phyloP scores from a whole-genome alignment of 1,140 invertebrate genomes.

The Eciton burchellii region DNA sequence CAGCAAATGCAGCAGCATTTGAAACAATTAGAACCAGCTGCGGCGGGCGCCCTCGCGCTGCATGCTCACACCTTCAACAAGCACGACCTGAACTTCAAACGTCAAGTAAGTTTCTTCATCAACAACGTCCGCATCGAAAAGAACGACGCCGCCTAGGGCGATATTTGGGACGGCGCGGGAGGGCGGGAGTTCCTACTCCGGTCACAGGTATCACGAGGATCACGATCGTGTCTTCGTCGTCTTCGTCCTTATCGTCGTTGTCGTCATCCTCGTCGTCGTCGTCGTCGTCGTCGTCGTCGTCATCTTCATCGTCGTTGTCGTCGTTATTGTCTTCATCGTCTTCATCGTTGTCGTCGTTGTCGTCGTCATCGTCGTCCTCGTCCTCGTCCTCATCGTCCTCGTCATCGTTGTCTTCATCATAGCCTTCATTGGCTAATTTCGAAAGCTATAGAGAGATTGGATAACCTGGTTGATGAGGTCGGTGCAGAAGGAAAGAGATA shows the following conservation, averaged over 20 bases:
- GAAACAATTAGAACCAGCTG: conserved; percentile 84
- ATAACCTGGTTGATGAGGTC: conserved; percentile 27
- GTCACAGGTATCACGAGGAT: conserved; percentile 61
- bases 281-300: conserved; percentile 46
- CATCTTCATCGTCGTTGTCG: conserved; percentile 15
- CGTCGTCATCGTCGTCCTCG: not conserved
- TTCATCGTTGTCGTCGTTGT: conserved; percentile 40
- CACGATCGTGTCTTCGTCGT: conserved; percentile 37
- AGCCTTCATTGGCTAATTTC: conserved; percentile 44
- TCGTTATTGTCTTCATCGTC: conserved; percentile 38
- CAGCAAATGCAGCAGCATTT: conserved; percentile 79
- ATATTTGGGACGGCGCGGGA: conserved; percentile 37
- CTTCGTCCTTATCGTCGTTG: conserved; percentile 9
- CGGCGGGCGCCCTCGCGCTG: conserved; percentile 82
- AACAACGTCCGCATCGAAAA: conserved; percentile 91
- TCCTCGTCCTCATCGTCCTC: conserved; percentile 28
- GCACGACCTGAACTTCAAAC: conserved; percentile 89
- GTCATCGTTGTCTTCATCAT: conserved; percentile 29
- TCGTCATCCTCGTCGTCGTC: conserved; percentile 15
- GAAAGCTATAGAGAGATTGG: conserved; percentile 22
- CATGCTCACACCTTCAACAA: conserved; percentile 87
- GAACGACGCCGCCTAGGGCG: conserved; percentile 86
- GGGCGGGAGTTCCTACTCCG: conserved; percentile 35
- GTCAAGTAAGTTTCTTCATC: conserved; percentile 93
- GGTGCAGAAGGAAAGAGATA: not conserved